Base-by-base conservation (phyloP, 2,797 vertebrate species). In the Etheostoma nigrum region DNA sequence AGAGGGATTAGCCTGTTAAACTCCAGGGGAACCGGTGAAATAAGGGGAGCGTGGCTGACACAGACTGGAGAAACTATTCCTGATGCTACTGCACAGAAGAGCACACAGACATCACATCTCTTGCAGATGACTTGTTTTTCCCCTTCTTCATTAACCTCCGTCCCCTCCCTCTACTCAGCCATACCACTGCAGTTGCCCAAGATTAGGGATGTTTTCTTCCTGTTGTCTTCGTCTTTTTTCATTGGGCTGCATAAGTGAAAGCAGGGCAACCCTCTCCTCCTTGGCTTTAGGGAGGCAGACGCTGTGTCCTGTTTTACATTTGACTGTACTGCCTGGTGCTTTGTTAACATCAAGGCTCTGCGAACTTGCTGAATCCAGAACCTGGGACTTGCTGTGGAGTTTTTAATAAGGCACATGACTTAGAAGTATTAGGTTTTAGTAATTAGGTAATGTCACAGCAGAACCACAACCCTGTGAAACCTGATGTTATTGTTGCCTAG, bases 291-390 rank as follows among this genome's bases (percentile, higher is more conserved):
- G 64, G 74, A 81, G 72, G 30, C 66, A 30, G 60, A 77, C 5
- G 5, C 73, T 74, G 54, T 76, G 84, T 86, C 75, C 86, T 91
- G 79, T 85, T 90, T 81, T 75, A 80, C 66, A 89, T 90, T 82
- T 52, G 25, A 65, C 40, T 55, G 23, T 52, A 12, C 64, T 77
- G 66, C 74, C 72, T 80, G 54, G 63, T 69, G 66, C 53, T 78
- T 87, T 82, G 78, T 86, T 91, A 85, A 84, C 61, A 66, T 66
- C 2, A 4, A 64, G 59, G 42, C 64, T 79, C 15, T 67, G 72
- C 77, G 74, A 85, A 49, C 51, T 55, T 58, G 18, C 58, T 77
- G 74, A 88, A 79, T 78, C 72, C 55, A 73, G 55, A 76, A 36
- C 54, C 13, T 8, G 40, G 58, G 9, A 51, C 68, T 72, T 15